Conservation (phyloP, 2,888 invertebrate genomes). For the Himalopsyche tibetana region DNA sequence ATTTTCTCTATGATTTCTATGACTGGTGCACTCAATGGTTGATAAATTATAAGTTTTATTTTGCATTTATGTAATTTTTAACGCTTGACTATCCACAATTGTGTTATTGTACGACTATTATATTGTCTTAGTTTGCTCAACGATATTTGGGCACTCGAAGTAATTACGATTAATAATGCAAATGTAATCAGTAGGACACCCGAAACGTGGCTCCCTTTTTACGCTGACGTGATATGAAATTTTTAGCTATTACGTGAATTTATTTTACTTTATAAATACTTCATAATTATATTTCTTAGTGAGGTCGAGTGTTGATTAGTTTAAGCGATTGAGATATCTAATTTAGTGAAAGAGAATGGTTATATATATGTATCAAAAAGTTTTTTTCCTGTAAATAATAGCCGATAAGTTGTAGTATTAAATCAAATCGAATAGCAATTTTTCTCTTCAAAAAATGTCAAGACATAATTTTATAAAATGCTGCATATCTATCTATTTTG, state of each 20-base stretch:
- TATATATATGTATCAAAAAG: background rate
- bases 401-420: background rate
- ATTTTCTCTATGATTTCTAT: constrained; percentile 22
- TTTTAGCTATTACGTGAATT: constrained; percentile 5
- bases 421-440: background rate
- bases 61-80: constrained; percentile 59
- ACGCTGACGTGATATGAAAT: constrained; percentile 30
- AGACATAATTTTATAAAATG: background rate
- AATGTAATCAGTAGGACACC: constrained; percentile 30
- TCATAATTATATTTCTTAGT: constrained; percentile 2
- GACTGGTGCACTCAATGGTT: constrained; percentile 23
- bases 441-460: background rate
- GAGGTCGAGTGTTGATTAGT: constrained; percentile 5
- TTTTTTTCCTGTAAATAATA: constrained; percentile 25
- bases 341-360: constrained; percentile 30
- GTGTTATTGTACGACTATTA: constrained; percentile 43
- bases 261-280: constrained; percentile 5
- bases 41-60: constrained; percentile 50
- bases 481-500: background rate
- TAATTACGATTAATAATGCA: constrained; percentile 16
- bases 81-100: constrained; percentile 49
- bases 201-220: constrained; percentile 17
- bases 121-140: constrained; percentile 17
- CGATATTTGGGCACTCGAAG: constrained; percentile 9
- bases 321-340: constrained; percentile 6